Conservation (phyloP, 2,113 vertebrate species). For the Zapus hudsonius region DNA sequence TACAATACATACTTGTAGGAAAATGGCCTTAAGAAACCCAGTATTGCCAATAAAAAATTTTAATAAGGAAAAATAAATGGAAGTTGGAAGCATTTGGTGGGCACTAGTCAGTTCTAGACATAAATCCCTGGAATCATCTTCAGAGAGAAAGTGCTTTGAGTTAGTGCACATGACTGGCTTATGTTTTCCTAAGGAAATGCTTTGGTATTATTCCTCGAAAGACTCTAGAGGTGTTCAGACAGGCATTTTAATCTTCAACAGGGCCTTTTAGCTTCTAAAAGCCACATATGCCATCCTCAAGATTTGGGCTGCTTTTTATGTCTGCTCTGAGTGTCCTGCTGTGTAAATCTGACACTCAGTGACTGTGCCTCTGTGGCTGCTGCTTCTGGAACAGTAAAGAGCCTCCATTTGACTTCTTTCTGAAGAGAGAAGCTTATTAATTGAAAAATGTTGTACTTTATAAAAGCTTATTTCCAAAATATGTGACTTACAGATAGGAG, state of each 20-base stretch:
- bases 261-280: constrained; percentile 37
- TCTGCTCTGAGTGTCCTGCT: too few species aligned
- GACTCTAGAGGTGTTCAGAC: constrained; percentile 23
- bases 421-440: constrained; percentile 46
- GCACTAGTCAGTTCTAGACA: not conserved
- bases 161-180: constrained; percentile 14
- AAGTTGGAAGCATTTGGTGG: not conserved
- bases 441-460: constrained; percentile 34
- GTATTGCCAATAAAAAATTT: not conserved
- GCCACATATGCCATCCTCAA: constrained; percentile 42
- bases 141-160: not conserved
- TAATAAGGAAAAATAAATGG: not conserved
- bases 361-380: too few species aligned
- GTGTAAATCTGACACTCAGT: too few species aligned
- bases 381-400: constrained; percentile 27
- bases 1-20: not conserved
- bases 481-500: not conserved
- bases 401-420: constrained; percentile 18
- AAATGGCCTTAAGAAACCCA: not conserved
- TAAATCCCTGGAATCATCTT: not conserved
- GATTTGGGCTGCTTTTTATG: constrained; percentile 43
- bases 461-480: not conserved
- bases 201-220: not conserved
- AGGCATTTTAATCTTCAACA: constrained; percentile 57
- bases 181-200: constrained; percentile 29